Percentiles rank a stretch among this genome's conserved stretches.
These are phyloP conservation scores for Tympanuchus pallidicinctus DNA, from an alignment of 2,113 vertebrate species.

Conservation along the genomic window DNA sequence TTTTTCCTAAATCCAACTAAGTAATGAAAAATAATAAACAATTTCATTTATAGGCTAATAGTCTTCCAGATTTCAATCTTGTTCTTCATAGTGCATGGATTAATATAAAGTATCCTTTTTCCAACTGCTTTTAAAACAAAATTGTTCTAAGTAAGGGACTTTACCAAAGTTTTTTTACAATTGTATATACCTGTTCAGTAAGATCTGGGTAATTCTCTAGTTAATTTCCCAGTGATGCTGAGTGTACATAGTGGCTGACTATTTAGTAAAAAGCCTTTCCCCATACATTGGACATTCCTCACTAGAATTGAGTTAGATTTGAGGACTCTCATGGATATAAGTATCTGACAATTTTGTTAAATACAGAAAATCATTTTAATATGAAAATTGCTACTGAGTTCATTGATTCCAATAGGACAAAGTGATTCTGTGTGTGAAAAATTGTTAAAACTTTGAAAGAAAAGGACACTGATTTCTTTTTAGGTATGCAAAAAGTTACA, in stretches of 20 bases:
- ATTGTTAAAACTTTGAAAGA: background rate
- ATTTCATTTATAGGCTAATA: background rate
- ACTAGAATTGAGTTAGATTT: background rate
- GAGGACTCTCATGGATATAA: background rate
- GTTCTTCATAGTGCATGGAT: background rate
- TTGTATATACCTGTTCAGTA: background rate
- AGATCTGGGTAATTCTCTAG: background rate
- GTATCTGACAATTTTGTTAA: background rate
- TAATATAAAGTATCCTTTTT: background rate
- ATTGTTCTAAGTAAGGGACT: background rate
- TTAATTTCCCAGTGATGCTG: background rate
- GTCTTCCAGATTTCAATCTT: background rate
- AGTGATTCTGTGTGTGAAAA: background rate
- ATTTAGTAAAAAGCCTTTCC: background rate
- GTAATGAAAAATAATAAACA: slow-evolving; percentile 4
- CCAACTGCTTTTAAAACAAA: background rate
- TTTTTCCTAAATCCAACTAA: background rate
- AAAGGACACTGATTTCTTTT: slow-evolving; percentile 24
- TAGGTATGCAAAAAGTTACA: slow-evolving; percentile 6
- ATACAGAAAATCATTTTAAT: background rate
- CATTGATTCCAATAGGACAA: background rate
- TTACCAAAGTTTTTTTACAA: background rate
- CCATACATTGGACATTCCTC: background rate
- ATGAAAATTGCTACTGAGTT: background rate
- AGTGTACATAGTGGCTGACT: background rate